A percentile compares a stretch with the other conserved stretches of the same genome.
Conservation (phyloP, 2,113 vertebrate genomes). For the Lasiurus cinereus region DNA sequence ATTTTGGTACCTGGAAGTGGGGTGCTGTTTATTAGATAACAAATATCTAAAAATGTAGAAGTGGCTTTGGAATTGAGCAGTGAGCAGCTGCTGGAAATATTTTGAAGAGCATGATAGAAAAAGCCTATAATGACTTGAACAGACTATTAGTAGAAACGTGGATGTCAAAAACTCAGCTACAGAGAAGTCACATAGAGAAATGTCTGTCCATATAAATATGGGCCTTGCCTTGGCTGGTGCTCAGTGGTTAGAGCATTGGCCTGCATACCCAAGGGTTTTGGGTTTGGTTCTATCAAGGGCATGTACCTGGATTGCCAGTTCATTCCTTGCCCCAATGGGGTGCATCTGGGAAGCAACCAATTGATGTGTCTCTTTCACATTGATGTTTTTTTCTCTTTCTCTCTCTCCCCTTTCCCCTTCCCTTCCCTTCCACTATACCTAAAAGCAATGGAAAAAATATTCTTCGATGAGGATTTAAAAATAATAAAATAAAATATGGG, state of each 20-base stretch:
- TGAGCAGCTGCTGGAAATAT: constrained; percentile 4
- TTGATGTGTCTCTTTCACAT: no score
- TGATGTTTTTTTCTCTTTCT: no score
- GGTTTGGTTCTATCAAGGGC: no score
- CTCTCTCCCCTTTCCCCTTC: no score
- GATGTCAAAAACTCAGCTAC: background rate
- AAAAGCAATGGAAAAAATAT: no score
- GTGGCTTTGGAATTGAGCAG: constrained; percentile 25
- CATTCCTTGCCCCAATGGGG: no score
- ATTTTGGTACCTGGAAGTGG: background rate
- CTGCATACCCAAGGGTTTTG: no score
- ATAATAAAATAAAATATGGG: background rate
- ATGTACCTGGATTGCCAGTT: no score
- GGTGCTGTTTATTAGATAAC: background rate
- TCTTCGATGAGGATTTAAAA: no score
- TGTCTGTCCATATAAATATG: background rate
- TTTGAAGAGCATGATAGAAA: background rate
- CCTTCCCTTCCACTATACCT: no score
- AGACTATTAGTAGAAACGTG: background rate
- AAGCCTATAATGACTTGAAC: background rate
- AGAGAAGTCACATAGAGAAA: background rate
- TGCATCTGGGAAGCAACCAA: no score
- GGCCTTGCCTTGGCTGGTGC: background rate
- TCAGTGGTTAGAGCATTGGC: no score
- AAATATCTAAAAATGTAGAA: constrained; percentile 13